Evolutionary conservation across 2,888 invertebrate species (phyloP).

Genomic region (Drosophila buzzatii): DNA sequence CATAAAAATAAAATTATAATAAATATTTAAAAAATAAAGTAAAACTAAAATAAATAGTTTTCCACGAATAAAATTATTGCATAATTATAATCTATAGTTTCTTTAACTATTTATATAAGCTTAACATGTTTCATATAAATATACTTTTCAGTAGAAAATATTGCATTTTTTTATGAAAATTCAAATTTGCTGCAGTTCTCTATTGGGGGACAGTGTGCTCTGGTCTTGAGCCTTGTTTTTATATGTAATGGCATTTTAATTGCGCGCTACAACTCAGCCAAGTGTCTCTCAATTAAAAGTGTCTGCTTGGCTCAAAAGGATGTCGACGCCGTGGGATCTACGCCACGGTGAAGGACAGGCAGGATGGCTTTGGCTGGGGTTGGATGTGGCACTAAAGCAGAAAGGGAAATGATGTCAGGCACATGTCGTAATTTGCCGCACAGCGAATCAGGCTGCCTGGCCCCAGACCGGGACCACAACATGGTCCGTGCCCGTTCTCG

Average conservation of each 20-base stretch:
- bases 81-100: no score
- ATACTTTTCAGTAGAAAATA: no score
- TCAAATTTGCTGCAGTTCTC: background rate
- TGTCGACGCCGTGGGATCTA: slow-evolving; percentile 42
- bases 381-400: slow-evolving; percentile 1
- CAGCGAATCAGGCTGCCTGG: slow-evolving; percentile 24
- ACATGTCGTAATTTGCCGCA: slow-evolving; percentile 73
- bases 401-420: slow-evolving; percentile 60
- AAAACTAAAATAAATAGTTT: no score
- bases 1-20: no score
- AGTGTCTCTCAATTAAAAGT: slow-evolving; percentile 79
- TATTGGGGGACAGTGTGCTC: slow-evolving; percentile 8
- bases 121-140: no score
- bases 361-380: background rate
- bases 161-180: no score
- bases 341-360: slow-evolving; percentile 11
- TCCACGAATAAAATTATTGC: no score
- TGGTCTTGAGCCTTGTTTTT: slow-evolving; percentile 55
- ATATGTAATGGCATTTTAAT: slow-evolving; percentile 77
- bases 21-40: no score
- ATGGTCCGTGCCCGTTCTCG: slow-evolving; percentile 6
- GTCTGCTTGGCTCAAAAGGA: slow-evolving; percentile 73
- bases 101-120: no score
- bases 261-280: slow-evolving; percentile 69
- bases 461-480: slow-evolving; percentile 31